Percentiles rank a stretch among this genome's conserved stretches.
phyloP scores from a whole-genome alignment of 2,888 invertebrate species.

The Chalcis sispes region DNA sequence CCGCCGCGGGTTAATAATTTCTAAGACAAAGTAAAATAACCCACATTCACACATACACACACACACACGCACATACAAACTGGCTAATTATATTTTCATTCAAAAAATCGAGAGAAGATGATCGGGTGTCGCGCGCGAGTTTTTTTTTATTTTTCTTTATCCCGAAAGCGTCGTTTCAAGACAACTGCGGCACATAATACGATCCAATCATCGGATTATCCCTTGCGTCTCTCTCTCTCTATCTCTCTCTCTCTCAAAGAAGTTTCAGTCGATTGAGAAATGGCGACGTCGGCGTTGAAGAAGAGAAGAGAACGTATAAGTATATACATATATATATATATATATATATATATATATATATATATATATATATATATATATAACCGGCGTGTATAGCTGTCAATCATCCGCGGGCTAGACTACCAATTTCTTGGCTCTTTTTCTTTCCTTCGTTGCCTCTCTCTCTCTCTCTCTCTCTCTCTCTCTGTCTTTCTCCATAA shows the following conservation, averaged over 20 bases:
- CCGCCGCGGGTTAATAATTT: no score
- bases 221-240: slow-evolving; percentile 28
- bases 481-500: slow-evolving; percentile 54
- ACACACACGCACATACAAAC: neutral
- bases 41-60: no score
- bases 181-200: slow-evolving; percentile 55
- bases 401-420: slow-evolving; percentile 76
- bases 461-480: slow-evolving; percentile 10
- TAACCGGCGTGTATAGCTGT: slow-evolving; percentile 68
- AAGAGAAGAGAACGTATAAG: neutral
- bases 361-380: no score
- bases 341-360: no score
- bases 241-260: slow-evolving; percentile 39
- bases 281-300: slow-evolving; percentile 54
- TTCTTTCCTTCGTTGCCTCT: slow-evolving; percentile 56
- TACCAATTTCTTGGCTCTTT: slow-evolving; percentile 76
- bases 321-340: no score
- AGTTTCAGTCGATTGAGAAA: slow-evolving; percentile 37
- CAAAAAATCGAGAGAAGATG: neutral
- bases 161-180: neutral
- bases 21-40: no score
- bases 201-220: slow-evolving; percentile 64
- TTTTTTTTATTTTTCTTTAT: neutral
- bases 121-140: neutral
- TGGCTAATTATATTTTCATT: neutral